Conservation (phyloP, 1,140 invertebrate genomes). For the Geopemphigus sp. region DNA sequence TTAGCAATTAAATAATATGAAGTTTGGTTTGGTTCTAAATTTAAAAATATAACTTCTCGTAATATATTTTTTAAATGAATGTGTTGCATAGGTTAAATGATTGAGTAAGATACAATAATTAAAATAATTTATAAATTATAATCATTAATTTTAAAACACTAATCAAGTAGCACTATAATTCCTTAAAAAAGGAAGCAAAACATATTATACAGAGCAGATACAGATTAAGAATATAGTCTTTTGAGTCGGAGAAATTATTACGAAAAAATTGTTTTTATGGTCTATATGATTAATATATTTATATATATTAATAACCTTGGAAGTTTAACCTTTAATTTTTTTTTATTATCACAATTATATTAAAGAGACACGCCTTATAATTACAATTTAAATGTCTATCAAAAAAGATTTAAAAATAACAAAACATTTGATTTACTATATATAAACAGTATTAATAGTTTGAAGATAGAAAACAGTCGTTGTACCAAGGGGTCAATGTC, state of each 20-base stretch:
- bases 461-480: constrained; percentile 4
- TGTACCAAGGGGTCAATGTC: constrained; percentile 31
- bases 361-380: not conserved
- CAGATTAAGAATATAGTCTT: not conserved
- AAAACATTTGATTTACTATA: not conserved
- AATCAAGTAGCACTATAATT: not conserved
- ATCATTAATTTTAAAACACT: not conserved
- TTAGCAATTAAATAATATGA: not conserved
- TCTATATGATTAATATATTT: not conserved
- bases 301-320: not conserved
- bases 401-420: not conserved
- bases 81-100: not conserved
- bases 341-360: constrained; percentile 17
- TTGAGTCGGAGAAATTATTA: not conserved
- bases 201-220: not conserved
- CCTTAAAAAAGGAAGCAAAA: not conserved
- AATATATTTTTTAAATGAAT: not conserved
- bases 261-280: not conserved
- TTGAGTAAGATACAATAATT: not conserved
- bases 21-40: not conserved
- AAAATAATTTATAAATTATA: constrained; percentile 9
- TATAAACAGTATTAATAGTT: not conserved
- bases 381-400: constrained; percentile 2
- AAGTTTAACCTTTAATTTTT: not conserved
- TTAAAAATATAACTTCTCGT: not conserved